These are phyloP conservation scores for Busseola fusca DNA, from an alignment of 2,888 invertebrate genomes.

Conservation along the genomic window DNA sequence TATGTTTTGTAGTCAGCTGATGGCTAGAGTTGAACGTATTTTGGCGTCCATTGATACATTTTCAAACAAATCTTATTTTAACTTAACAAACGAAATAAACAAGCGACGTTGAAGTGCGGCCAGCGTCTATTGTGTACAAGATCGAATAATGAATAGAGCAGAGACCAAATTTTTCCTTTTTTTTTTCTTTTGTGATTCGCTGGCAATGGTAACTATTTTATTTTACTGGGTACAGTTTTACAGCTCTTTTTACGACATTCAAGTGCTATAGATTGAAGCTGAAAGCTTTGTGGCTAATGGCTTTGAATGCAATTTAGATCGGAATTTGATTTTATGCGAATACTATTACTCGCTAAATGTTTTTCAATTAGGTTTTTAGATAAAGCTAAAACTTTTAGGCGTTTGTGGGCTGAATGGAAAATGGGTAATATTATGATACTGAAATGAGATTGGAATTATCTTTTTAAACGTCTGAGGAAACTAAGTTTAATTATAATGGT, in stretches of 20 bases:
- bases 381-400: not conserved
- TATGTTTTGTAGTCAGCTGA: not conserved
- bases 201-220: constrained; percentile 48
- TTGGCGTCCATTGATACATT: constrained; percentile 4
- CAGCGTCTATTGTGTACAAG: constrained; percentile 34
- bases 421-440: not conserved
- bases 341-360: constrained; percentile 38
- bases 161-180: constrained; percentile 23
- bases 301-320: constrained; percentile 49
- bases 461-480: not conserved
- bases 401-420: not conserved
- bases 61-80: not conserved
- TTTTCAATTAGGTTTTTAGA: constrained; percentile 39
- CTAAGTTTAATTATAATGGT: not conserved
- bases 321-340: constrained; percentile 55
- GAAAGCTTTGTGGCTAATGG: constrained; percentile 54
- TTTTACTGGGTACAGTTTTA: constrained; percentile 49
- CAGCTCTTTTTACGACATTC: constrained; percentile 55
- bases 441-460: not conserved
- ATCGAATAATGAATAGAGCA: constrained; percentile 40
- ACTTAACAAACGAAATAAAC: constrained; percentile 13
- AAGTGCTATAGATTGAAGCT: constrained; percentile 45
- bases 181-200: constrained; percentile 45
- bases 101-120: constrained; percentile 17
- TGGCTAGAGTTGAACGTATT: not conserved